These are phyloP conservation scores for Elachura formosa DNA, from an alignment of 2,113 vertebrate species.

Conservation along the genomic window DNA sequence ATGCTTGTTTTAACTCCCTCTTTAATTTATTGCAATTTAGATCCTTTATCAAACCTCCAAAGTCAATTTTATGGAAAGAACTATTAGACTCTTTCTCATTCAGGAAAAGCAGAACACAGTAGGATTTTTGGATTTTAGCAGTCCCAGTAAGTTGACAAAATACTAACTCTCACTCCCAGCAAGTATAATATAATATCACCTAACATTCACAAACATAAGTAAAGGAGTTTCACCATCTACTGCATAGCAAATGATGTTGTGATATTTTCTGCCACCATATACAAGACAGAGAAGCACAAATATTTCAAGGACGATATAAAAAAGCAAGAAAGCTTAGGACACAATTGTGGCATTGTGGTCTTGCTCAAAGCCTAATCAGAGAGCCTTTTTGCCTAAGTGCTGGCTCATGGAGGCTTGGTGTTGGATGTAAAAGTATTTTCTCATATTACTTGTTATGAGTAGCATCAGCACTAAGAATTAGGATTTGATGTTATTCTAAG, in stretches of 20 bases:
- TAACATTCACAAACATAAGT: background rate
- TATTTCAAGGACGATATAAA: background rate
- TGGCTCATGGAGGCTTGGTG: background rate
- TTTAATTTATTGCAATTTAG: background rate
- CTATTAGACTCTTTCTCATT: background rate
- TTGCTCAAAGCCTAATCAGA: background rate
- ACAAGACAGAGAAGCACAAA: background rate
- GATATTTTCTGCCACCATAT: background rate
- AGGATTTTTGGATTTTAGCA: background rate
- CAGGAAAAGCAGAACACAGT: background rate
- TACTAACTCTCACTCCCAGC: background rate
- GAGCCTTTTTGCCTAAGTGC: background rate
- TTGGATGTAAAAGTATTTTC: background rate
- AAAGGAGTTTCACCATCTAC: background rate
- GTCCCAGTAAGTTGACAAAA: background rate
- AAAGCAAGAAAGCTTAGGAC: background rate
- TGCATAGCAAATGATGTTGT: background rate
- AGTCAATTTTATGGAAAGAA: background rate
- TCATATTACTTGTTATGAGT: background rate
- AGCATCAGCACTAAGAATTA: too few species aligned
- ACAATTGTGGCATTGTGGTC: background rate
- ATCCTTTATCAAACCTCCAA: background rate
- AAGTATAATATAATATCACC: rapidly evolving
- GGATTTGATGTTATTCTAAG: background rate
- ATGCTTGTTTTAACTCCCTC: background rate